Conservation (phyloP, 2,113 vertebrate genomes). For the Phaethon lepturus region DNA sequence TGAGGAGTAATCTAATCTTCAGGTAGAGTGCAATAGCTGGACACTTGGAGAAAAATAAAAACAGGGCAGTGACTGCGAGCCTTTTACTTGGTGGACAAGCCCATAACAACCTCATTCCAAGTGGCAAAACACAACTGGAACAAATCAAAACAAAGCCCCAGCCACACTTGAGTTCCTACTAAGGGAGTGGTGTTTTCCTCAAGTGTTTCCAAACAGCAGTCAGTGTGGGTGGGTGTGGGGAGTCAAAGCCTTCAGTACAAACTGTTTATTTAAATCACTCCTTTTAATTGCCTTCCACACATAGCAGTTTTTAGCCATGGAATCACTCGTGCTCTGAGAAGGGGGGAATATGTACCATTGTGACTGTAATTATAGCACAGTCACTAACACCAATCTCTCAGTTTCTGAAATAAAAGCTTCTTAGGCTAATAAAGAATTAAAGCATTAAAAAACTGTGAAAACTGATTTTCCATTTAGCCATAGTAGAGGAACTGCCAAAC, state of each 20-base stretch:
- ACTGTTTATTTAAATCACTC: neutral
- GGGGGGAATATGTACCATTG: neutral
- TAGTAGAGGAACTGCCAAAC: neutral
- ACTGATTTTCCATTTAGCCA: neutral
- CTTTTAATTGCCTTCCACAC: neutral
- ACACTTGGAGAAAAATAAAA: neutral
- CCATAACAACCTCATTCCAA: neutral
- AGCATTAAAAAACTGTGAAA: neutral
- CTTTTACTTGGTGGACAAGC: neutral
- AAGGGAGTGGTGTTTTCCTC: slow-evolving; percentile 25
- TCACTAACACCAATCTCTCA: neutral
- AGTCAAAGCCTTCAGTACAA: neutral
- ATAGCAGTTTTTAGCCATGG: neutral
- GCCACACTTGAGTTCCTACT: neutral
- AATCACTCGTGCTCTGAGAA: neutral
- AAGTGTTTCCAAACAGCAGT: neutral
- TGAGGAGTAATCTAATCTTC: neutral
- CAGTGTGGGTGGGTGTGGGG: neutral
- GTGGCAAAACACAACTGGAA: neutral
- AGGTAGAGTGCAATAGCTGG: neutral
- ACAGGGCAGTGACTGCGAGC: neutral
- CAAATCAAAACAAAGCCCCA: neutral
- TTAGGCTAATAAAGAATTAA: neutral
- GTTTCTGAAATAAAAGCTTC: neutral
- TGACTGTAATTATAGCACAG: neutral